Conservation (phyloP, 2,888 invertebrate genomes). For the Phalangium opilio region DNA sequence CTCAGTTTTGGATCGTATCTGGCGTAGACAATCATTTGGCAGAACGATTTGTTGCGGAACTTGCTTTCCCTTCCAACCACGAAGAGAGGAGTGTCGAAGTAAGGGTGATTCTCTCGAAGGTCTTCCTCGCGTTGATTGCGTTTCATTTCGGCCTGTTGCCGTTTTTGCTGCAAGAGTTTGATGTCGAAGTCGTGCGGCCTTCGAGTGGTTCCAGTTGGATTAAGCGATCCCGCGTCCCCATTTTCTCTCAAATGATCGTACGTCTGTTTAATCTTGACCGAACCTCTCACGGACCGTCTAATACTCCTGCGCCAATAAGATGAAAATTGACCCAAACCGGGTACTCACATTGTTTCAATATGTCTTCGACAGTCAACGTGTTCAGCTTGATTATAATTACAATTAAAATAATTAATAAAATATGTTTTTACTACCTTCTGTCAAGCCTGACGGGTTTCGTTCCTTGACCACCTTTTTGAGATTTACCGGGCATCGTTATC, state of each 20-base stretch:
- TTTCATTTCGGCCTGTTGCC: conserved; percentile 97
- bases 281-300: conserved; percentile 70
- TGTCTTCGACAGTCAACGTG: not conserved
- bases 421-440: conserved; percentile 27
- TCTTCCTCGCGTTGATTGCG: conserved; percentile 96
- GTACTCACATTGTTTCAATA: not conserved
- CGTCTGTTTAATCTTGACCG: conserved; percentile 82
- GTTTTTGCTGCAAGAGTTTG: conserved; percentile 82
- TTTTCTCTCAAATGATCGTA: conserved; percentile 94
- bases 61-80: conserved; percentile 86
- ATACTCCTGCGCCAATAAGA: conserved; percentile 49
- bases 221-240: conserved; percentile 46
- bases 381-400: not conserved
- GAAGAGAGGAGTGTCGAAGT: conserved; percentile 95
- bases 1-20: conserved; percentile 82
- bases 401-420: not conserved
- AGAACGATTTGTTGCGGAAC: conserved; percentile 65
- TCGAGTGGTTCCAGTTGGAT: conserved; percentile 44
- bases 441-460: conserved; percentile 70
- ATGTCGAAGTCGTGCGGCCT: conserved; percentile 90
- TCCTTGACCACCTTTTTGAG: conserved; percentile 59
- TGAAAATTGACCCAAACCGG: not conserved
- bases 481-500: conserved; percentile 62
- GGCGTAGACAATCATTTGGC: conserved; percentile 88
- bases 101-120: conserved; percentile 93